These are phyloP conservation scores for zebrafish (Danio rerio) DNA, from an alignment of 2,113 vertebrate species.

Conservation along the genomic window GRCz12tu NC_133192.1:22432501-22433000, in stretches of 20 bases:
- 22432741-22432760: background rate
- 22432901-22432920: no score
- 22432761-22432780: background rate
- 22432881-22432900: no score
- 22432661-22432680: conserved; percentile 92
- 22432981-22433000: no score
- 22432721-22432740: no score
- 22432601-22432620: conserved; percentile 81
- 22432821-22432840: conserved; percentile 83
- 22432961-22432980: no score
- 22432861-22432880: background rate
- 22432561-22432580: conserved; percentile 81
- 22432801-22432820: conserved; percentile 80
- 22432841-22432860: conserved; percentile 76
- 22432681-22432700: conserved; percentile 85
- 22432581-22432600: conserved; percentile 80
- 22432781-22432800: conserved; percentile 76
- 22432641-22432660: conserved; percentile 91
- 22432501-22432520: no score
- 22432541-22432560: conserved; percentile 68
- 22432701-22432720: background rate
- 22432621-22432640: conserved; percentile 73
- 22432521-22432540: no score
- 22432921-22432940: no score
- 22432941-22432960: no score